Percentiles rank a stretch among this genome's conserved stretches.
Evolutionary conservation across 2,888 invertebrate genomes (phyloP).

Genomic region (Spilosoma lubricipeda): DNA sequence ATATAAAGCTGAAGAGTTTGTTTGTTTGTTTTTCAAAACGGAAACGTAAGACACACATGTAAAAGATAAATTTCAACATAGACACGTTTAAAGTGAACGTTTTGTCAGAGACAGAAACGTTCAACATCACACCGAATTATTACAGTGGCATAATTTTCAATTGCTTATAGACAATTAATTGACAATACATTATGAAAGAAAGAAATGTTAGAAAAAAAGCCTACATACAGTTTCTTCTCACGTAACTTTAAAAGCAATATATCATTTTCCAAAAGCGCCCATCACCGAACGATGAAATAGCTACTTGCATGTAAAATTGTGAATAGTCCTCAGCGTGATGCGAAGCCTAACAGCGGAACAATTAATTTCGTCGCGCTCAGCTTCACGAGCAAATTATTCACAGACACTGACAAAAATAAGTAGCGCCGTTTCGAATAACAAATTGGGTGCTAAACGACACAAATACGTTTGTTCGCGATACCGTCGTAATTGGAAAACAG

Average conservation of each 20-base stretch:
- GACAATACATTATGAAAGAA: not conserved
- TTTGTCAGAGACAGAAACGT: not conserved
- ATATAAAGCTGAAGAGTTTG: no score
- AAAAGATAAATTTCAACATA: no score
- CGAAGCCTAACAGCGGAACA: constrained; percentile 34
- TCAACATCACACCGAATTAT: not conserved
- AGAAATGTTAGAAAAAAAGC: not conserved
- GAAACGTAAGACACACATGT: not conserved
- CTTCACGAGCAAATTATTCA: constrained; percentile 44
- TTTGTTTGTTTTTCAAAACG: no score
- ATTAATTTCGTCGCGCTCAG: constrained; percentile 39
- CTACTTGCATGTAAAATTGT: constrained; percentile 16
- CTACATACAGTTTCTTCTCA: not conserved
- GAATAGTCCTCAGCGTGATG: constrained; percentile 11
- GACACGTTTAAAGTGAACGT: not conserved
- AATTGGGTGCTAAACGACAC: constrained; percentile 40
- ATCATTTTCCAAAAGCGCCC: not conserved
- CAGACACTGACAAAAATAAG: constrained; percentile 40
- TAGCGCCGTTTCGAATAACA: constrained; percentile 30
- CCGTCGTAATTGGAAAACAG: constrained; percentile 29
- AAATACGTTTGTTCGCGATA: constrained; percentile 22
- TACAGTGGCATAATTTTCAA: not conserved
- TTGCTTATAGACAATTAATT: not conserved
- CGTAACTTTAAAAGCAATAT: constrained; percentile 4
- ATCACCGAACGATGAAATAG: not conserved